Conservation (phyloP, 2,113 vertebrate species). For the Oreochromis niloticus region DNA sequence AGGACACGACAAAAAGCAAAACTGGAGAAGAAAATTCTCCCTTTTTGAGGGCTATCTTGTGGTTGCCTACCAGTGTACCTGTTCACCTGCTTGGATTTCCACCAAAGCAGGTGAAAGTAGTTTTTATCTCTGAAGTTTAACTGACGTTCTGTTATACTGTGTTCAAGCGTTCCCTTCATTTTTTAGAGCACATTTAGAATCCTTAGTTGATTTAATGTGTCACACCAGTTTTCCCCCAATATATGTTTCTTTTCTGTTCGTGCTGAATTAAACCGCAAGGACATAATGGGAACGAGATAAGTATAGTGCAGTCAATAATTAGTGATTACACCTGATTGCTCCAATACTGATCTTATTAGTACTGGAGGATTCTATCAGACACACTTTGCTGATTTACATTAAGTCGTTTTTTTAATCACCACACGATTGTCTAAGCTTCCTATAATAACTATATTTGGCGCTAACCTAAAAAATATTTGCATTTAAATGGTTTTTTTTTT, state of each 20-base stretch:
- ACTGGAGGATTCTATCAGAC: neutral
- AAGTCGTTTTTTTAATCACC: neutral
- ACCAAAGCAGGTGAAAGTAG: neutral
- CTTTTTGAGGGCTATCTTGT: neutral
- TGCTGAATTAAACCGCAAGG: neutral
- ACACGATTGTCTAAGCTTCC: neutral
- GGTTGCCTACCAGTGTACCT: neutral
- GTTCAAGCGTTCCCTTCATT: neutral
- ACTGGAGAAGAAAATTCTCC: neutral
- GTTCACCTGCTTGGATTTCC: neutral
- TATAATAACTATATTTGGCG: neutral
- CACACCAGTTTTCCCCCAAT: neutral
- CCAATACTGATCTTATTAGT: neutral
- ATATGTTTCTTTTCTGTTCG: neutral
- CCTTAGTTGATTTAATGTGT: neutral
- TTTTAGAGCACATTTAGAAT: neutral
- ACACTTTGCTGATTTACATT: neutral
- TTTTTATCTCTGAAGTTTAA: neutral
- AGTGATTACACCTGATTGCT: neutral
- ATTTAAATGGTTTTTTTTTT: neutral
- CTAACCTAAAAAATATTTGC: neutral
- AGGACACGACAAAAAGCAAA: neutral
- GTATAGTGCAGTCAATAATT: neutral
- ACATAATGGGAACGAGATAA: neutral
- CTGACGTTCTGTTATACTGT: neutral